Percentiles rank a stretch among this genome's conserved stretches.
These are phyloP conservation scores for Artemia sinica DNA, from an alignment of 2,888 invertebrate genomes.

Conservation along the genomic window DNA sequence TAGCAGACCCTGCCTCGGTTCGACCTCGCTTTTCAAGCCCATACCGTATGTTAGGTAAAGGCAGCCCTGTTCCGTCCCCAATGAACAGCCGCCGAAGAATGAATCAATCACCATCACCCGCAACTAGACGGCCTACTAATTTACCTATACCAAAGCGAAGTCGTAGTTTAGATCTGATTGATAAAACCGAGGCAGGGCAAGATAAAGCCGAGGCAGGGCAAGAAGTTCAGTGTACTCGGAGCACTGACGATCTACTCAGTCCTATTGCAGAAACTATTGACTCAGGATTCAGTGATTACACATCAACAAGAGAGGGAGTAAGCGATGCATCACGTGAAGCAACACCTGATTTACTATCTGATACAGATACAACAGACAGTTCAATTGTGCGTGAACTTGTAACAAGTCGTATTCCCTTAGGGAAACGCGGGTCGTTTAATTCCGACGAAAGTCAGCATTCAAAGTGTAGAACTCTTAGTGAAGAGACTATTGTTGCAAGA, in stretches of 20 bases:
- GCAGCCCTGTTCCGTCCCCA: background rate
- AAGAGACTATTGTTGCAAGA: background rate
- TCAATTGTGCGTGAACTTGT: slow-evolving; percentile 4
- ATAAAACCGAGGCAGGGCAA: slow-evolving; percentile 2
- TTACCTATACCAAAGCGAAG: slow-evolving; percentile 12
- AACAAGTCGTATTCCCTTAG: background rate
- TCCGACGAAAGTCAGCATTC: background rate
- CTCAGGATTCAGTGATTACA: background rate
- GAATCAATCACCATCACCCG: background rate
- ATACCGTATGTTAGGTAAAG: background rate
- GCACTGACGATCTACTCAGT: slow-evolving; percentile 3
- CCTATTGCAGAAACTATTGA: slow-evolving; percentile 6
- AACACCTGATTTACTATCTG: background rate
- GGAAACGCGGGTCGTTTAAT: background rate
- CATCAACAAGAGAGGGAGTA: background rate
- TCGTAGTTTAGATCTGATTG: slow-evolving; percentile 1
- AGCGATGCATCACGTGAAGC: background rate
- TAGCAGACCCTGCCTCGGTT: slow-evolving; percentile 49
- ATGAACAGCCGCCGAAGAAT: background rate
- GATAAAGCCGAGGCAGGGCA: background rate
- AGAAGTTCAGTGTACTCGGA: slow-evolving; percentile 11
- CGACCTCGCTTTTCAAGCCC: slow-evolving; percentile 7
- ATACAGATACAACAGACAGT: background rate
- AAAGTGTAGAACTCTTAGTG: background rate
- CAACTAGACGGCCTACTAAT: slow-evolving; percentile 4